Percentiles rank a stretch among this genome's conserved stretches.
phyloP scores from a whole-genome alignment of 2,888 invertebrate genomes.

The Amphipoea oculea region DNA sequence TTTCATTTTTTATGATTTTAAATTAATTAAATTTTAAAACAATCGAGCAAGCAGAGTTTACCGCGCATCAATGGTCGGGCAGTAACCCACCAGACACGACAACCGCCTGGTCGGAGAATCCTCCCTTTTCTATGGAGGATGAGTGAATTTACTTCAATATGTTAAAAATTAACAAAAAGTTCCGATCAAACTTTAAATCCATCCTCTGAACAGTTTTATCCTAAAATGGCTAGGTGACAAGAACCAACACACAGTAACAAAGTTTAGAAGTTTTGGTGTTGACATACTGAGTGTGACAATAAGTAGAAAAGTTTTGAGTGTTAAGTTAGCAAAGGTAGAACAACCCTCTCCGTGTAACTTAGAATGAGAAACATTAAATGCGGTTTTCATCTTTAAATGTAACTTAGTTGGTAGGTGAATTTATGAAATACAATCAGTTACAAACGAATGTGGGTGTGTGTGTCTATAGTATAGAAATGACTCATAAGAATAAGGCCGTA shows the following conservation, averaged over 20 bases:
- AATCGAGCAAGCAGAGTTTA: too few relatives aligned
- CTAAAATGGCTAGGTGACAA: constrained; percentile 12
- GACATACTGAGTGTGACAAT: constrained; percentile 25
- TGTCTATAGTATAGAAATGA: too few relatives aligned
- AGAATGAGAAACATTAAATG: background rate
- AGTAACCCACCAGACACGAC: too few relatives aligned
- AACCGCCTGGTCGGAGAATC: too few relatives aligned
- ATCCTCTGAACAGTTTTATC: background rate
- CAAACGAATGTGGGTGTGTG: too few relatives aligned
- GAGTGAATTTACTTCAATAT: too few relatives aligned
- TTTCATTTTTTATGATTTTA: too few relatives aligned
- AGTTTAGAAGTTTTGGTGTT: constrained; percentile 39
- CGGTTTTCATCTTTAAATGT: background rate
- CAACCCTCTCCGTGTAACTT: background rate
- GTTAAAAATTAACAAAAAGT: background rate
- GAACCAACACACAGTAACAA: constrained; percentile 21
- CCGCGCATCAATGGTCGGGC: too few relatives aligned
- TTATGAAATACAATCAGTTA: too few relatives aligned
- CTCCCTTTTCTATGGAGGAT: too few relatives aligned
- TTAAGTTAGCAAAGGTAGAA: constrained; percentile 24
- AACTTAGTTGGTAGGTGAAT: background rate
- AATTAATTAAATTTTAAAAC: too few relatives aligned
- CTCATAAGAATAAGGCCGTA: too few relatives aligned
- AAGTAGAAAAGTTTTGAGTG: constrained; percentile 38
- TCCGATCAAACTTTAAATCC: background rate